Evolutionary conservation across 2,113 vertebrate species (phyloP).

Genomic region (Galemys pyrenaicus): DNA sequence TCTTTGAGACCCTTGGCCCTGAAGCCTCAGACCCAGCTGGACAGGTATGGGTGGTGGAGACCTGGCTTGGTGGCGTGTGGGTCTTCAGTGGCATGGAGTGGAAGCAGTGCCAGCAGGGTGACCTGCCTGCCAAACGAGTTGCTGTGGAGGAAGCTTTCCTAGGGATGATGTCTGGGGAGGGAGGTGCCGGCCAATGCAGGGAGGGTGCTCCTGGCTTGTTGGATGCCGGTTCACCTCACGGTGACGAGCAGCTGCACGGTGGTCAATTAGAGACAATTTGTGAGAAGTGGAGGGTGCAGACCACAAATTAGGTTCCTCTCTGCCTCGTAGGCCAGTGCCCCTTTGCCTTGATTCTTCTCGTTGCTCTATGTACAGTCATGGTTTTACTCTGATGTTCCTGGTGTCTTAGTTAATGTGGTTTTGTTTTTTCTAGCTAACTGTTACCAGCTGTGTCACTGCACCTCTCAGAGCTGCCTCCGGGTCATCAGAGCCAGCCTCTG

Average conservation of each 20-base stretch:
- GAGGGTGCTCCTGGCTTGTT: not conserved
- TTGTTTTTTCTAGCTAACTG: constrained; percentile 24
- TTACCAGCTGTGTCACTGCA: constrained; percentile 57
- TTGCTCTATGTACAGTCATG: not conserved
- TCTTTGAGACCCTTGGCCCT: not conserved
- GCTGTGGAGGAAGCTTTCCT: not conserved
- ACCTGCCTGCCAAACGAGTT: not conserved
- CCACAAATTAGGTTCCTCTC: not conserved
- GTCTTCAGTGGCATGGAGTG: not conserved
- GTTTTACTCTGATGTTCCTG: not conserved
- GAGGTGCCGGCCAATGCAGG: not conserved
- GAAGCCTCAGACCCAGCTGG: not conserved
- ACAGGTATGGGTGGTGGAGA: not conserved
- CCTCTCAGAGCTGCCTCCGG: constrained; percentile 22
- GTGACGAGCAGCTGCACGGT: not conserved
- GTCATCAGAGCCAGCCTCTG: not conserved
- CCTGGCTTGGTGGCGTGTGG: not conserved
- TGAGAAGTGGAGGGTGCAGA: not conserved
- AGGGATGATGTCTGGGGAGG: not conserved
- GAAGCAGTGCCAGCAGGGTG: not conserved
- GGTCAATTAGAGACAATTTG: not conserved
- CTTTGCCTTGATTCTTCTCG: not conserved
- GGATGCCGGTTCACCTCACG: not conserved
- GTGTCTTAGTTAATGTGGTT: not conserved
- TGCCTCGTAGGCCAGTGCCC: not conserved